These are phyloP conservation scores for Drosophila austrosaltans DNA, from an alignment of 2,888 invertebrate species.

Conservation along the genomic window DNA sequence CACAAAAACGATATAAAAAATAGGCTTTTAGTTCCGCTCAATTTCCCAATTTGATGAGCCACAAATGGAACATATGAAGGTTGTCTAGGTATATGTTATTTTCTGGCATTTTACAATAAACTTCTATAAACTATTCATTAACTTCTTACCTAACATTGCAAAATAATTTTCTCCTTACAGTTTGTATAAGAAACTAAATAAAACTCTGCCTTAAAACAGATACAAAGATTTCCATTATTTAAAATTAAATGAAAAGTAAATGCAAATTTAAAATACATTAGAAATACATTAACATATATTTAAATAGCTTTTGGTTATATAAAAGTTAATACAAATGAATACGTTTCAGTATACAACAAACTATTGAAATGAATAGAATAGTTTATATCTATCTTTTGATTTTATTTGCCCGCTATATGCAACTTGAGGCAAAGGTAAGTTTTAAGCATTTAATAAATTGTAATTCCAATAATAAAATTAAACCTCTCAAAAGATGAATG, in stretches of 20 bases:
- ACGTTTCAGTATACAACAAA: not conserved
- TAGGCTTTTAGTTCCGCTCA: not conserved
- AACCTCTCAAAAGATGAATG: slow-evolving; percentile 13
- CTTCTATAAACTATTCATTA: too few species aligned
- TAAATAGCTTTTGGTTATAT: not conserved
- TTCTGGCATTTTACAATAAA: too few species aligned
- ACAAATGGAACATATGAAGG: not conserved
- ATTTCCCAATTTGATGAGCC: not conserved
- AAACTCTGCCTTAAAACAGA: too few species aligned
- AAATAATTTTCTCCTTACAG: too few species aligned
- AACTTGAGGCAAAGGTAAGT: not conserved
- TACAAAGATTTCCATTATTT: too few species aligned
- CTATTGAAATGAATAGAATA: not conserved
- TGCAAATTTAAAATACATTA: not conserved
- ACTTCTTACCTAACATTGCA: too few species aligned
- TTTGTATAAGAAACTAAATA: too few species aligned
- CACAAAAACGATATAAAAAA: slow-evolving; percentile 4
- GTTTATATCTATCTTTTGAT: not conserved
- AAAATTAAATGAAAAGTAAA: not conserved
- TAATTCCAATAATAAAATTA: too few species aligned
- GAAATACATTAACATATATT: not conserved
- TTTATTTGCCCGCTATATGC: not conserved
- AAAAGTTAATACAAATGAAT: not conserved
- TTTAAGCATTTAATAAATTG: not conserved
- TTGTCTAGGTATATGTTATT: not conserved